A percentile compares a stretch with the other conserved stretches of the same genome.
These are phyloP conservation scores for Adrianichthys oophorus DNA, from an alignment of 2,797 vertebrate species.

Conservation along the genomic window DNA sequence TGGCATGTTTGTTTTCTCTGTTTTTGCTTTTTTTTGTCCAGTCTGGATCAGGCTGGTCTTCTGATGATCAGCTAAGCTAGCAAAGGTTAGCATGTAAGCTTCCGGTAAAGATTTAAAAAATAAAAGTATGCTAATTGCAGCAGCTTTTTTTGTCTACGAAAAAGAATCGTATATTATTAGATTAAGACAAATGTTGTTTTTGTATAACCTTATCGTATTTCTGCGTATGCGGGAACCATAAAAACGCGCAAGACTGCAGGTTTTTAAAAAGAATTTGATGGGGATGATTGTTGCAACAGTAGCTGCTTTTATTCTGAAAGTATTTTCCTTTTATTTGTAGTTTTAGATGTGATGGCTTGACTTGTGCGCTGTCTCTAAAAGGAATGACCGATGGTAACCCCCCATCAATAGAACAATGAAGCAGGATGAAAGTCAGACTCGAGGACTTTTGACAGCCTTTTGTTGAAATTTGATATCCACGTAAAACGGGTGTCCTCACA, in stretches of 20 bases:
- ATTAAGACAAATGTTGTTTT: background rate
- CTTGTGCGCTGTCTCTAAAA: slow-evolving; percentile 31
- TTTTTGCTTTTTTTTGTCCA: slow-evolving; percentile 1
- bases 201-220: background rate
- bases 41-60: slow-evolving; percentile 1
- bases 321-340: accelerated
- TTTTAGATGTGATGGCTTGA: slow-evolving; percentile 15
- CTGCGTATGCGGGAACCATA: accelerated
- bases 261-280: accelerated
- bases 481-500: accelerated
- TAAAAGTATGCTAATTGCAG: slow-evolving; percentile 28
- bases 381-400: slow-evolving; percentile 80
- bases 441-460: background rate
- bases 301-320: slow-evolving; percentile 33
- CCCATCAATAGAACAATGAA: slow-evolving; percentile 63
- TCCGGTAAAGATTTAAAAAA: slow-evolving; percentile 23
- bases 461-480: background rate
- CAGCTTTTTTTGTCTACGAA: accelerated
- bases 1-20: slow-evolving; percentile 1
- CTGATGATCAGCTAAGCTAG: background rate
- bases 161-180: background rate
- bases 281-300: background rate
- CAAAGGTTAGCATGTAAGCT: accelerated
- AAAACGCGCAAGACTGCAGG: accelerated
- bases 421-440: slow-evolving; percentile 18